Base-by-base conservation (phyloP, 1,140 invertebrate species). In the Atta colombica region DNA sequence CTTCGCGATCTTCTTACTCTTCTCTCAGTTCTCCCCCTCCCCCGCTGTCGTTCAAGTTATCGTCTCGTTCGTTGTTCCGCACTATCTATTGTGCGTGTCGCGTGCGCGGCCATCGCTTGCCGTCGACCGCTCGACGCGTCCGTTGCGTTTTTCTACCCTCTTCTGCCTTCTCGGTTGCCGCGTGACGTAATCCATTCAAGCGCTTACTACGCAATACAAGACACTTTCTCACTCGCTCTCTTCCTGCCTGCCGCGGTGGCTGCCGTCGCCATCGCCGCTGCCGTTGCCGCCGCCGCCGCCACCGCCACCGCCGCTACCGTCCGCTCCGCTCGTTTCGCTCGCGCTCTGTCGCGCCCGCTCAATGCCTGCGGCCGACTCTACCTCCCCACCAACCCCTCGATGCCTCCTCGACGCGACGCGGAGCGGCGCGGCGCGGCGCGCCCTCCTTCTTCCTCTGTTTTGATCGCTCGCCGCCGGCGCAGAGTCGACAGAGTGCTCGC, bases 151-250 rank as follows among this genome's bases (percentile, higher is more conserved):
- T 85, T 90, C 77, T 86, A 88, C 89, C 87, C 89, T 88, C 86
- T 75, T 51, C 66, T 61, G 68, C 77, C 87, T 85, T 91, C 39
- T 45, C 87, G 63, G 91, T 7, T 35, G 35, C 61, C 87, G 88
- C 84, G 89, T 93, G 92, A 93, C 92, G 92, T 93, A 93, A 93
- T 93, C 91, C 93, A 93, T 93, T 93, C 92, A 93, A 92, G 91
- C 91, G 90, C 84, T 87, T 93, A 92, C 93, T 93, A 93, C 92
- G 93, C 93, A 93, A 93, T 92, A 93, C 90, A 85, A 88, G 85
- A 90, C 72, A 61, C 78, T 51, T 14, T 53, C 12, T 53, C 75
- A 77, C 45, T 51, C 35, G 35, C 75, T 21, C 28, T 25, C 77
- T 18, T 1, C 35, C 69, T 28, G 16, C 69, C 31, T 3, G 31